Base-by-base conservation (phyloP, 1,140 invertebrate genomes). In the Acromyrmex heyeri region DNA sequence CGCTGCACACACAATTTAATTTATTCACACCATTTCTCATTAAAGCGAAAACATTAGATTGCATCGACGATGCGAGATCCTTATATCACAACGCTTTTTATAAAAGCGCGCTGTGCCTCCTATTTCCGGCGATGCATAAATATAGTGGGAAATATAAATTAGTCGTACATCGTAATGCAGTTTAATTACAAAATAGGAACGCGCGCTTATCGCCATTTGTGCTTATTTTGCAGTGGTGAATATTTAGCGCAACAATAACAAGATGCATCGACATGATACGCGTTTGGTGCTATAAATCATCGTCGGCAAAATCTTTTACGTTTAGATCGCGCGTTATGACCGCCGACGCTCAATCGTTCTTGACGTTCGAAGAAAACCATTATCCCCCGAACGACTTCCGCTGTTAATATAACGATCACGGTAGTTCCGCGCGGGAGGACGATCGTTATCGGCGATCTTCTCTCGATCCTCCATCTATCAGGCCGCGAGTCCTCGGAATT, bases 321-420 rank as follows among this genome's bases (percentile, higher is more conserved):
- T 62, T 78, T n/a, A 44, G 53, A 78, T 76, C 75, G 38, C 73
- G 30, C 73, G 50, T 57, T 64, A 82, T 75, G 75, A 85, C 65
- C 86, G 73, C 61, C 30, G 77, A 86, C 81, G 88, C 85, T 62
- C 76, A 65, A 75, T 83, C 87, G 77, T 73, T 87, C 70, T 67
- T 72, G 72, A 87, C 89, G 88, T 87, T 85, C 86, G 53, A 90
- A 90, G 87, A 87, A 79, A 87, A 83, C 77, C 88, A 90, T 90
- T 90, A 90, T 90, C 82, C 90, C 38, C 62, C 72, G 70, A 90
- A 90, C 86, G 65, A 90, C 89, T 90, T 90, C 89, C 89, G 89
- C 64, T 75, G 88, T 65, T 87, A 88, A 90, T 90, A 65, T 79
- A 86, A 90, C 89, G 88, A 90, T 89, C 87, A 77, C 62, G 72